These are phyloP conservation scores for Chaetodon auriga DNA, from an alignment of 2,113 vertebrate genomes.

Conservation along the genomic window DNA sequence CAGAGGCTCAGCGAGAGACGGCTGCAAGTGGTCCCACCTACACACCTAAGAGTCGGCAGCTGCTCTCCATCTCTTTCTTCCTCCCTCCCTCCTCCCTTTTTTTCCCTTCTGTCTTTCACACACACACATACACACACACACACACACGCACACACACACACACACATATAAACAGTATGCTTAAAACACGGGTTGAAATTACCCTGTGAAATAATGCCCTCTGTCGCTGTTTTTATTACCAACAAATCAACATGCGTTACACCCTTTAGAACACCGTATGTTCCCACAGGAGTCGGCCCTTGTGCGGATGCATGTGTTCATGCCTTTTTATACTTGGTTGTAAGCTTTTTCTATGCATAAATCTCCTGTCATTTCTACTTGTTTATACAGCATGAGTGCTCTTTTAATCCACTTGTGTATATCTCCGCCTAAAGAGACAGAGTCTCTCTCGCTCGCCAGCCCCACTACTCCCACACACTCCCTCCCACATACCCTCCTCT, in stretches of 20 bases:
- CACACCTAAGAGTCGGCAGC: slow-evolving; percentile 72
- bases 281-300: slow-evolving; percentile 32
- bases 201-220: slow-evolving; percentile 41
- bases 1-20: slow-evolving; percentile 63
- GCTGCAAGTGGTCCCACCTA: slow-evolving; percentile 80
- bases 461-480: slow-evolving; percentile 74
- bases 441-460: slow-evolving; percentile 36
- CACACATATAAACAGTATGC: slow-evolving; percentile 11
- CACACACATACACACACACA: too few species aligned
- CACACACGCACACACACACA: background rate
- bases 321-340: background rate
- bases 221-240: slow-evolving; percentile 47
- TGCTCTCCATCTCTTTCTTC: slow-evolving; percentile 58
- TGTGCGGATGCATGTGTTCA: background rate
- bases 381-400: slow-evolving; percentile 57
- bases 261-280: background rate
- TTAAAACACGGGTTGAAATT: slow-evolving; percentile 54
- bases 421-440: slow-evolving; percentile 61
- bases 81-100: slow-evolving; percentile 8
- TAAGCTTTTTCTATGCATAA: slow-evolving; percentile 48
- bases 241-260: slow-evolving; percentile 15
- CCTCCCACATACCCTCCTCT: slow-evolving; percentile 79
- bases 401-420: slow-evolving; percentile 74
- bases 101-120: slow-evolving; percentile 20
- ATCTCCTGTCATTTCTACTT: slow-evolving; percentile 24